These are phyloP conservation scores for Larimichthys polyactis DNA, from an alignment of 2,113 vertebrate species.

Conservation along the genomic window DNA sequence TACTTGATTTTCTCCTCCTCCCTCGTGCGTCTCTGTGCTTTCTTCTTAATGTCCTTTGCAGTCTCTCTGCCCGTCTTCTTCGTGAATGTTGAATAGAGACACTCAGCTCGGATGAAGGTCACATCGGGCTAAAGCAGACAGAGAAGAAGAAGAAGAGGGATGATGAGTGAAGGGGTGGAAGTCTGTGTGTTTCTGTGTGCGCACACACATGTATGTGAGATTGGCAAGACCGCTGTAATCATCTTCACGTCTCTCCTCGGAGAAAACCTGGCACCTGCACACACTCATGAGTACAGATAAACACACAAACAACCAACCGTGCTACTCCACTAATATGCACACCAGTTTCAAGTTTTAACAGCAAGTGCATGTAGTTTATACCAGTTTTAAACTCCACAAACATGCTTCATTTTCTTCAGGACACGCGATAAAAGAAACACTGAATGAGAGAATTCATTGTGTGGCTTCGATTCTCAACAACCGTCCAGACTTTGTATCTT, in stretches of 20 bases:
- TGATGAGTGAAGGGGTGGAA: slow-evolving; percentile 46
- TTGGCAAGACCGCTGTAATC: slow-evolving; percentile 62
- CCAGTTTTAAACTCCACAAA: neutral
- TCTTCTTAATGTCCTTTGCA: slow-evolving; percentile 47
- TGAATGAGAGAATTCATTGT: neutral
- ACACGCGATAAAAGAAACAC: neutral
- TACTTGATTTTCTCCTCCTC: slow-evolving; percentile 76
- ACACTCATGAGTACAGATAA: neutral
- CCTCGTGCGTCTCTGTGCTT: slow-evolving; percentile 44
- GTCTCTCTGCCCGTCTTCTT: slow-evolving; percentile 39
- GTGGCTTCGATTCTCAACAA: neutral
- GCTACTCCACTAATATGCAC: neutral
- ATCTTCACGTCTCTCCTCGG: slow-evolving; percentile 68
- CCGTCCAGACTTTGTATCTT: neutral
- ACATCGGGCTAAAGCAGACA: slow-evolving; percentile 69
- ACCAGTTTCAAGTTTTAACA: neutral
- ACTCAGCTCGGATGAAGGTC: slow-evolving; percentile 79
- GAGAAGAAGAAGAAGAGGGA: slow-evolving; percentile 29
- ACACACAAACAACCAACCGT: slow-evolving; percentile 2
- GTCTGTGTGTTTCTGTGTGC: neutral
- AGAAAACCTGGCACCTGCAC: slow-evolving; percentile 16
- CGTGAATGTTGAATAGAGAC: slow-evolving; percentile 60
- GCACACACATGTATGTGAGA: neutral
- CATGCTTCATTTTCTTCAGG: neutral
- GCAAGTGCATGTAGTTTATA: neutral